A percentile compares a stretch with the other conserved stretches of the same genome.
Evolutionary conservation across 2,113 vertebrate species (phyloP).

Genomic region (Anthoscopus minutus): DNA sequence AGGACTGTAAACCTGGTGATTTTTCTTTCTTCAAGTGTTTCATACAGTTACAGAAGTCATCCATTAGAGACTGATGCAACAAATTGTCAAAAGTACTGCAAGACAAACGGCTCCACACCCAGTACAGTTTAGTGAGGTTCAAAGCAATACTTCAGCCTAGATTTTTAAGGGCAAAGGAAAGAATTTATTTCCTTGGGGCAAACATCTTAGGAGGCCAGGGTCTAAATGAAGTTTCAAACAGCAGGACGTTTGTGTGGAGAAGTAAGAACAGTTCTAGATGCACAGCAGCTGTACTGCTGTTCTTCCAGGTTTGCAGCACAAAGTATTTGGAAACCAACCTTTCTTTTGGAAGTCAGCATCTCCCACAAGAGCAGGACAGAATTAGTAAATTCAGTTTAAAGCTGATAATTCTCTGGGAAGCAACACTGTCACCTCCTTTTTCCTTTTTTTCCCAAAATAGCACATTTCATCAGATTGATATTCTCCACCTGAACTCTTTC

Average conservation of each 20-base stretch:
- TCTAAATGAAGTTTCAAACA: background rate
- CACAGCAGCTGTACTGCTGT: rapidly evolving
- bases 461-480: background rate
- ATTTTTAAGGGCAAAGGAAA: background rate
- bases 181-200: background rate
- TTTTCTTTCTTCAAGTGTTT: background rate
- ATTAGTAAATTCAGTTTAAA: background rate
- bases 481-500: background rate
- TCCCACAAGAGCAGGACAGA: background rate
- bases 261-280: background rate
- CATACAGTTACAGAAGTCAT: background rate
- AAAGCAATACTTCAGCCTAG: background rate
- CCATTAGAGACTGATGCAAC: background rate
- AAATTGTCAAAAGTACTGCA: background rate
- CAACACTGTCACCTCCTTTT: background rate
- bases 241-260: background rate
- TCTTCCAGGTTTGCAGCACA: background rate
- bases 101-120: background rate
- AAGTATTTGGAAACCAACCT: background rate
- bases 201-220: background rate
- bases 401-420: background rate
- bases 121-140: background rate
- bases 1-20: background rate
- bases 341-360: background rate
- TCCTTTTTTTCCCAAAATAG: background rate